Base-by-base conservation (phyloP, 2,888 invertebrate genomes). In the Parnassius glacialis region DNA sequence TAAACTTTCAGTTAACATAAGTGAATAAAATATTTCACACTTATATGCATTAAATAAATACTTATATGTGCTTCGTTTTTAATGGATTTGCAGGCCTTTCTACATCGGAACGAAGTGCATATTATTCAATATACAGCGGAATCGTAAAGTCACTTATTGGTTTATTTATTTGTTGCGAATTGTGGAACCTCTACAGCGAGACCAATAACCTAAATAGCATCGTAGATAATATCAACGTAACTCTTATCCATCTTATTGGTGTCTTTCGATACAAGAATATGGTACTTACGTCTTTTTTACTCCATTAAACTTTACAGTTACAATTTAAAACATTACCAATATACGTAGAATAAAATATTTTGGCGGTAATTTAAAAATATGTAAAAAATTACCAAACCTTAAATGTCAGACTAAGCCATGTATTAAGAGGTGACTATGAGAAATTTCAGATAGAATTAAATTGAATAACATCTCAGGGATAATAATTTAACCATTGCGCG, bases 231-330 rank as follows among this genome's bases (percentile, higher is more conserved):
- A 74, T 84, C 47, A 87, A 83, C 58, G 77, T 70, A 0, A 76
- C 74, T 0, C 65, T 85, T 0, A 78, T 87, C 58, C 85, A 87
- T 64, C 72, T 76, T 7, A 81, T 83, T 25, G 73, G 82, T 11
- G 66, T 84, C 9, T 87, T 83, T 57, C 76, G 87, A 72, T 86
- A 81, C 65, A 73, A 65, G 57, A 85, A 78, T 66, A 81, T 85
- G 87, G 88, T 84, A 73, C 79, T 69, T 70, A 51, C 52, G 2
- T 25, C 25, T 25, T 25, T 25, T 25, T 25, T 25, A 25, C 25
- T 25, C 5, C 25, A 5, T 25, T 2, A 25, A 25, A 25, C 25
- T 25, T 25, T 25, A 25, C 0, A 25, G 25, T 25, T 25, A 2
- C 5, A 25, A 25, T 25, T 25, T 25, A 25, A 25, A 25, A 25